phyloP scores from a whole-genome alignment of 2,797 vertebrate species.

The Rousettus madagascariensis region DNA sequence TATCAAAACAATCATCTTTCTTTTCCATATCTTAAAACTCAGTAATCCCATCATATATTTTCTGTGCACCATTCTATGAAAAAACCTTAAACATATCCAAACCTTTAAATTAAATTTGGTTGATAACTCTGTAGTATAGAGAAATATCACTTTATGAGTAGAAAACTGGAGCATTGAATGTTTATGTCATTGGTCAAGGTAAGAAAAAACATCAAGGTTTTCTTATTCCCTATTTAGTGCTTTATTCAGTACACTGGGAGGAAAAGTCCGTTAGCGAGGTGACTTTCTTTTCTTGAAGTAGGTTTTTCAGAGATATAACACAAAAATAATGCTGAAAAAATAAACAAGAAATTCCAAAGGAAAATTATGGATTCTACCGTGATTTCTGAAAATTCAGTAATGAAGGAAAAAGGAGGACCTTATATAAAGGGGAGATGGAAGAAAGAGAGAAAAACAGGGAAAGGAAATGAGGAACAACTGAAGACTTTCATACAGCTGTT shows the following conservation, averaged over 20 bases:
- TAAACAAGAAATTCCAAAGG: not conserved
- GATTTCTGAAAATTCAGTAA: conserved; percentile 4
- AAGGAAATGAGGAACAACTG: not conserved
- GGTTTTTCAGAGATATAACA: not conserved
- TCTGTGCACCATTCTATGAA: not conserved
- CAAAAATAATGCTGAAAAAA: not conserved
- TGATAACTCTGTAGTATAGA: not conserved
- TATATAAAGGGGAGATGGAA: not conserved
- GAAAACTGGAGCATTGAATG: not conserved
- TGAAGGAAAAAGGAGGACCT: not conserved
- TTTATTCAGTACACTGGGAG: conserved; percentile 14
- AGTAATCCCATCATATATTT: not conserved
- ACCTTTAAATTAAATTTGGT: not conserved
- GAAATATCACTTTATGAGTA: not conserved
- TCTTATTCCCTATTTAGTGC: conserved; percentile 7
- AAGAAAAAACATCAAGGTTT: conserved; percentile 18
- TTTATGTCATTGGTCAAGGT: not conserved
- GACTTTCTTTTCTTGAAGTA: not conserved
- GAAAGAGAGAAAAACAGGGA: not conserved
- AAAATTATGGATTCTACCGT: not conserved
- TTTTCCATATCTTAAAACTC: conserved; percentile 12
- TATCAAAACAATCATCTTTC: not conserved
- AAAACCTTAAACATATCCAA: not conserved
- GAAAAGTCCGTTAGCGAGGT: not conserved
- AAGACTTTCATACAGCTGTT: not conserved